Conservation (phyloP, 2,888 invertebrate species). For the Himalopsyche japonica region DNA sequence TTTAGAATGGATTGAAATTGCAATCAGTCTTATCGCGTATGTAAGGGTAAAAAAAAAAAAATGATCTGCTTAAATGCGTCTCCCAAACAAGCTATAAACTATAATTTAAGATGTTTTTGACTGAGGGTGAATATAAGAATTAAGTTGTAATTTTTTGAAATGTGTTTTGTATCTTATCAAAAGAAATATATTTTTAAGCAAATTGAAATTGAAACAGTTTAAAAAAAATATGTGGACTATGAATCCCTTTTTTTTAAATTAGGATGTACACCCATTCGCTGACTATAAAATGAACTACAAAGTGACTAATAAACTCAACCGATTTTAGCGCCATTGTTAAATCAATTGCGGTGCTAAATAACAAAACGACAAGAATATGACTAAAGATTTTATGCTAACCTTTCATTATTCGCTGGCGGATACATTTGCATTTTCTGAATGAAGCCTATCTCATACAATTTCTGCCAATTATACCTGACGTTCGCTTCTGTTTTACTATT, state of each 20-base stretch:
- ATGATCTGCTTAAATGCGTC: too few species aligned
- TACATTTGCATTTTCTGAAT: not conserved
- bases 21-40: too few species aligned
- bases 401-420: not conserved
- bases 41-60: too few species aligned
- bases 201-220: too few species aligned
- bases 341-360: not conserved
- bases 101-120: too few species aligned
- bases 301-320: not conserved
- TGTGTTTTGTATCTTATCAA: too few species aligned
- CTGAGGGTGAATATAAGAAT: too few species aligned
- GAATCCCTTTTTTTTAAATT: not conserved
- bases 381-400: not conserved
- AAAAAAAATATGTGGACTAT: too few species aligned
- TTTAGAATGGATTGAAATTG: too few species aligned
- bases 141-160: too few species aligned
- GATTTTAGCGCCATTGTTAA: not conserved
- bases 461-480: conserved; percentile 36
- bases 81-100: too few species aligned
- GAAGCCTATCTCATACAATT: conserved; percentile 19
- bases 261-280: not conserved
- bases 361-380: not conserved
- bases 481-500: conserved; percentile 8
- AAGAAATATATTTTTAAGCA: too few species aligned
- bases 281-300: not conserved